Conservation (phyloP, 1,140 invertebrate species). For the Andricus grossulariae region DNA sequence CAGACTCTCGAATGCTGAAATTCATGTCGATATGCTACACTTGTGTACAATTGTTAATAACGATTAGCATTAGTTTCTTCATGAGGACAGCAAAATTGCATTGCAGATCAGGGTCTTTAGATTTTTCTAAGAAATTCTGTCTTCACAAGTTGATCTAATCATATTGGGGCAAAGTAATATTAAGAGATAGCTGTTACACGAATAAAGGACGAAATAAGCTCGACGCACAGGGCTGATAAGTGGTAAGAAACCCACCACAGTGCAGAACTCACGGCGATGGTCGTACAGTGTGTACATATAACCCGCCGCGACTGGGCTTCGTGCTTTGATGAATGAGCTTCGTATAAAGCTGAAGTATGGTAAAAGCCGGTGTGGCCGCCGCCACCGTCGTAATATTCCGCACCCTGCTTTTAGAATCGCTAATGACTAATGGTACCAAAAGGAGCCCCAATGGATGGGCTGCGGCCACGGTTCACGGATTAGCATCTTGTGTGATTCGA, state of each 20-base stretch:
- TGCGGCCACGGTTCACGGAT: conserved; percentile 47
- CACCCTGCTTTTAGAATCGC: conserved; percentile 60
- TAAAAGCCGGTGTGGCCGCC: conserved; percentile 55
- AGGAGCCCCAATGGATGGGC: conserved; percentile 41
- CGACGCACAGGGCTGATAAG: conserved; percentile 46
- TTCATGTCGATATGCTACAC: too few species aligned
- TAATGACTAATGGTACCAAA: conserved; percentile 66
- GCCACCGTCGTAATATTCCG: conserved; percentile 56
- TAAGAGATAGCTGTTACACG: conserved; percentile 55
- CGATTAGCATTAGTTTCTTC: too few species aligned
- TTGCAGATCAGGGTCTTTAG: not conserved
- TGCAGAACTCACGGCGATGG: conserved; percentile 27
- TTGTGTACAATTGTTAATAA: too few species aligned
- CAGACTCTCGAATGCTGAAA: too few species aligned
- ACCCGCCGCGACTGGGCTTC: conserved; percentile 46
- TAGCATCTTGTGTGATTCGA: conserved; percentile 45
- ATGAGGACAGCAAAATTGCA: too few species aligned
- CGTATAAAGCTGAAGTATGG: conserved; percentile 62
- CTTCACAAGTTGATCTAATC: conserved; percentile 11
- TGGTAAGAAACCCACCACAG: conserved; percentile 51
- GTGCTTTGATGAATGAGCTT: conserved; percentile 65
- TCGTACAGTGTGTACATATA: conserved; percentile 43
- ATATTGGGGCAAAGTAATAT: conserved; percentile 51
- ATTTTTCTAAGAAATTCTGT: not conserved
- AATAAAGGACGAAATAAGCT: conserved; percentile 57